Base-by-base conservation (phyloP, 2,888 invertebrate species). In the Oligia latruncula region DNA sequence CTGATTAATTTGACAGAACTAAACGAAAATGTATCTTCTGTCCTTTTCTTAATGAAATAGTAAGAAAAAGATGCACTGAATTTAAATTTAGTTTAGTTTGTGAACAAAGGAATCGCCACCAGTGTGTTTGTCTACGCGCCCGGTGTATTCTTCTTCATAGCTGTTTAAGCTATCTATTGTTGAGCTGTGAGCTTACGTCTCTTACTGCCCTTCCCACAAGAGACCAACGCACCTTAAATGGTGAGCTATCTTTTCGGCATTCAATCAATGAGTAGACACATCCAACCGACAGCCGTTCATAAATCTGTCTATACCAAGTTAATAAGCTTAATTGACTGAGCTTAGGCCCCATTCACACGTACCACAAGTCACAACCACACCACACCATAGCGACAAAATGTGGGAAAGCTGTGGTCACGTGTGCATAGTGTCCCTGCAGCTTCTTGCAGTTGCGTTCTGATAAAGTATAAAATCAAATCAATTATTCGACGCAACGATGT, bases 161-260 rank as follows among this genome's bases (percentile, higher is more conserved):
- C 46, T 52, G 15, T 43, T 2, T 35, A 2, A 52, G 3, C 3
- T 75, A 1, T 23, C n/a, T 75, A 4, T 43, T 60, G 13, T 67
- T 67, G 4, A 52, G 35, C n/a, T 71, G 17, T 35, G 15, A 20
- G 9, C 17, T 52, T 35, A 35, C 35, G 4, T 35, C 15, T 98
- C 98, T 0, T 99, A 99, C 96, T 99, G 99, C 93, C 99, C 99
- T 43, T 98, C 98, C 83, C 99, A 99, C 95, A 97, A 98, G 83
- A 98, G 98, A 78, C 98, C 84, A 99, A 99, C 83, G 99, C 99
- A 74, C 99, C 99, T 13, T 99, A 99, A 94, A 17, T 8, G 29
- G 11, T 71, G n/a, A 58, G 58, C 71, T 55, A 29, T 15, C n/a
- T n/a, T 29, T 11, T 46, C 46, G 46, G 11, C 11, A 46, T 11